These are phyloP conservation scores for Stercorarius parasiticus DNA, from an alignment of 2,113 vertebrate genomes.

Conservation along the genomic window DNA sequence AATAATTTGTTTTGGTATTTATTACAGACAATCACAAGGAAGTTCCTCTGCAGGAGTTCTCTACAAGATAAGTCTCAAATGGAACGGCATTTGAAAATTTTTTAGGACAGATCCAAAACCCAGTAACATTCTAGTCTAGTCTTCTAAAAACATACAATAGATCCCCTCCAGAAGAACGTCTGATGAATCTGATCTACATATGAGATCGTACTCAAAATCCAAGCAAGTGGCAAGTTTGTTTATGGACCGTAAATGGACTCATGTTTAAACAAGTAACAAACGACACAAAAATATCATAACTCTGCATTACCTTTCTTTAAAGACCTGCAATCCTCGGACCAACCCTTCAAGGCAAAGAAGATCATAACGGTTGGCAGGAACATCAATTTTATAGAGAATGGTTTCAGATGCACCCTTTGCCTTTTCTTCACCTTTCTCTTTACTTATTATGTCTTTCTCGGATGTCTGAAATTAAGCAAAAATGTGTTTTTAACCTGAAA, in stretches of 20 bases:
- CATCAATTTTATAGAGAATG: conserved; percentile 94
- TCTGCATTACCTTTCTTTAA: conserved; percentile 87
- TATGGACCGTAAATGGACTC: not conserved
- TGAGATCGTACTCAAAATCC: not conserved
- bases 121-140: not conserved
- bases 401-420: conserved; percentile 90
- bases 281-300: not conserved
- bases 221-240: not conserved
- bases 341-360: conserved; percentile 95
- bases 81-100: not conserved
- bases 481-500: not conserved
- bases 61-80: not conserved
- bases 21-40: not conserved
- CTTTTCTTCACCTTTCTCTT: conserved; percentile 88
- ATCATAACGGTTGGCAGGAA: conserved; percentile 96
- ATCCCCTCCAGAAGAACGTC: not conserved
- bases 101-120: not conserved
- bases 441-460: conserved; percentile 93
- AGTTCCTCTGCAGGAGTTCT: not conserved
- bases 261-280: not conserved
- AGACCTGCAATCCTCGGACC: conserved; percentile 93
- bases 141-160: not conserved
- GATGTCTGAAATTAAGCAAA: conserved; percentile 83
- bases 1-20: not conserved
- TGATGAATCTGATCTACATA: not conserved